phyloP scores from a whole-genome alignment of 2,113 vertebrate genomes.

The Steatornis caripensis region DNA sequence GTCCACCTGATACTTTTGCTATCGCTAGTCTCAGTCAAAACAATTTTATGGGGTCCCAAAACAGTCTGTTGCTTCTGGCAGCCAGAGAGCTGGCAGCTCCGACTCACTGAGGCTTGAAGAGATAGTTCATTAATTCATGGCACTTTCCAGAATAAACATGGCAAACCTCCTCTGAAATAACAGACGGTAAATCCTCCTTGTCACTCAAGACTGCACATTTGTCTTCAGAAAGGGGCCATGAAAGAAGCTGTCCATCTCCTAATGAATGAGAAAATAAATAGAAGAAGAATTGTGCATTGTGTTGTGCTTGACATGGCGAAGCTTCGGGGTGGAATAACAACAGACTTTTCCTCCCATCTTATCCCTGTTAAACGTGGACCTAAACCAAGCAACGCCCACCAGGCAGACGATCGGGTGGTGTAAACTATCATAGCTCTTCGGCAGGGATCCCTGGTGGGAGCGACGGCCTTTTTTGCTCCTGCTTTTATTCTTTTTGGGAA shows the following conservation, averaged over 20 bases:
- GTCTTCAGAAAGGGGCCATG: background rate
- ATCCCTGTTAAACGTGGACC: background rate
- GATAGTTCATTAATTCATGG: constrained; percentile 63
- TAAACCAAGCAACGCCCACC: background rate
- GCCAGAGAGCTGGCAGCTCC: constrained; percentile 16
- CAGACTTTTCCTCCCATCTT: background rate
- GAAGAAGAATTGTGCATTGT: constrained; percentile 41
- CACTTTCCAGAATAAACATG: constrained; percentile 59
- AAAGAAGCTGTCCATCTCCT: constrained; percentile 25
- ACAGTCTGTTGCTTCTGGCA: constrained; percentile 59
- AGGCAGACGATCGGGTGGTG: background rate
- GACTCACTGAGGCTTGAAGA: constrained; percentile 46
- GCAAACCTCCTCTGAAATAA: constrained; percentile 59
- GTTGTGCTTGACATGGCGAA: background rate
- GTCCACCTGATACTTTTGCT: constrained; percentile 32
- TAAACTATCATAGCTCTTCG: background rate
- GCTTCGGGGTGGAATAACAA: background rate
- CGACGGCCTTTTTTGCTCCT: background rate
- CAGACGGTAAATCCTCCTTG: constrained; percentile 50
- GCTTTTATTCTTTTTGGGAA: background rate
- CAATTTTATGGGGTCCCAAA: constrained; percentile 48
- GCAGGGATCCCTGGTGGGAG: background rate
- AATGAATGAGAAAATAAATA: constrained; percentile 50
- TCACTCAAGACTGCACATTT: constrained; percentile 47
- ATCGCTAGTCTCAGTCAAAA: constrained; percentile 42